Base-by-base conservation (phyloP, 2,797 vertebrate genomes). In the Okamejei kenojei region DNA sequence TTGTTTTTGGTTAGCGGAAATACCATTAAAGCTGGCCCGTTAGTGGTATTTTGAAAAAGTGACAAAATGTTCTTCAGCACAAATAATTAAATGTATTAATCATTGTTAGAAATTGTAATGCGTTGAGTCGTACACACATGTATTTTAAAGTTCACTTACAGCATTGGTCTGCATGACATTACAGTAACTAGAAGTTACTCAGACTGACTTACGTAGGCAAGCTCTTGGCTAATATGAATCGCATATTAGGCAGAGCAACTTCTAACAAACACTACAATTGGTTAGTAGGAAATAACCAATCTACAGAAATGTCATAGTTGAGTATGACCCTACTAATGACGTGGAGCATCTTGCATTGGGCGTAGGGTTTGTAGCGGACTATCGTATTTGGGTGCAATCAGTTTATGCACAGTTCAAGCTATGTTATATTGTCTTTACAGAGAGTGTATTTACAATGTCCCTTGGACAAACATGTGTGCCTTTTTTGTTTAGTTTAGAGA, bases 71-170 rank as follows among this genome's bases (percentile, higher is more conserved):
- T 91, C 90, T 74, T 91, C 45, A 29, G 45, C 38, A 32, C 26
- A 74, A 45, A 38, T 92, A 76, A 76, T 91, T 91, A 29, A 74
- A 91, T 45, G 35, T 91, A 45, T 74, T 91, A 73, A 91, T 74
- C 10, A 76, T 45, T 91, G 88, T 91, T 91, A 73, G 21, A 68
- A 58, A 71, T 71, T 92, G 45, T 45, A 45, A 45, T 45, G 45
- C 0, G 45, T 45, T 2, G 45, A 45, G 45, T 45, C 45, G 45
- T 45, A 45, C 45, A 45, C 45, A 45, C 45, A 45, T 3, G 4
- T 45, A 2, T 45, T 2, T 45, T 45, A 45, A 45, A 45, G 45
- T 45, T 4, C 2, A 45, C 45, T 45, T 45, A 4, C 45, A 45
- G 45, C 45, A 45, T 45, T 45, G 45, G 45, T 45, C 45, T 45